Percentiles rank a stretch among this genome's conserved stretches.
Conservation (phyloP, 2,113 vertebrate species). For the Aphelocoma coerulescens region DNA sequence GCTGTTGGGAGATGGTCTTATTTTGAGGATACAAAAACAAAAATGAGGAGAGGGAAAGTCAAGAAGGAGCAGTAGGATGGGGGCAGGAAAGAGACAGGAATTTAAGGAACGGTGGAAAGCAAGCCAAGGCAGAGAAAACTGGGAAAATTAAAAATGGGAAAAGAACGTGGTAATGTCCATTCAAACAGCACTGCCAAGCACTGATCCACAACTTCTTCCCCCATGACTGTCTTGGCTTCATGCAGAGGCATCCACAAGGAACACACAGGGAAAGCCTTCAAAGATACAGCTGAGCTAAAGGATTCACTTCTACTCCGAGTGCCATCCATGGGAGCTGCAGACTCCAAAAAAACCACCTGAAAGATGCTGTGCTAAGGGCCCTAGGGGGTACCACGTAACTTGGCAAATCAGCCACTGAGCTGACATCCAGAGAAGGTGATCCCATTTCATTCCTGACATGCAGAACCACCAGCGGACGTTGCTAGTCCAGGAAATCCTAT, state of each 20-base stretch:
- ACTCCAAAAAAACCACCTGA: neutral
- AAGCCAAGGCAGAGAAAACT: neutral
- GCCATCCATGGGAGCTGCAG: neutral
- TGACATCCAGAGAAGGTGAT: neutral
- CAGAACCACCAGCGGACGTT: neutral
- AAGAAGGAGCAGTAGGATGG: neutral
- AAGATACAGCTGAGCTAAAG: neutral
- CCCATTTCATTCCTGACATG: neutral
- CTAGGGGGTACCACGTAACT: neutral
- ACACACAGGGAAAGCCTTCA: neutral
- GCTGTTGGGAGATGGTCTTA: neutral
- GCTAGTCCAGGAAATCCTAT: neutral
- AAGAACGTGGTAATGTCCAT: neutral
- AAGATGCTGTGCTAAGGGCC: neutral
- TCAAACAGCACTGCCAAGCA: neutral
- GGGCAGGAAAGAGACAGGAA: neutral
- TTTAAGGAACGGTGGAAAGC: neutral
- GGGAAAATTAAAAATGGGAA: neutral
- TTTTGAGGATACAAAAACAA: neutral
- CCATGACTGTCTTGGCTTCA: neutral
- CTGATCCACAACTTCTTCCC: neutral
- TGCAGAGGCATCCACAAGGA: neutral
- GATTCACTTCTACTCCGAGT: neutral
- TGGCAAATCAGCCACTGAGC: neutral
- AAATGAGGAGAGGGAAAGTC: neutral